These are phyloP conservation scores for Ceyx cyanopectus DNA, from an alignment of 2,113 vertebrate genomes.

Conservation along the genomic window DNA sequence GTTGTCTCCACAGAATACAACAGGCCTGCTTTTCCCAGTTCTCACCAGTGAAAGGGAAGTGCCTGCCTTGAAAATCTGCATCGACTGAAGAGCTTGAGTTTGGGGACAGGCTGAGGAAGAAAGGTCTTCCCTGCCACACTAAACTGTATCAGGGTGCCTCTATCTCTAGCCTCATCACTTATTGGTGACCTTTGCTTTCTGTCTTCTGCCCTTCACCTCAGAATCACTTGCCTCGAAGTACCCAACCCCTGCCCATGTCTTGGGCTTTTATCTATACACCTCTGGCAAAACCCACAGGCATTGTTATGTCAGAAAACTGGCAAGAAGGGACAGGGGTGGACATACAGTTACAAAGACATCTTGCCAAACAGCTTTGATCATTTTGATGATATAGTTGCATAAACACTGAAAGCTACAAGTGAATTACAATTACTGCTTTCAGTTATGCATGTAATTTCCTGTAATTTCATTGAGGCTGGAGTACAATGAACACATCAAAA, in stretches of 20 bases:
- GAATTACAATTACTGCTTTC: not conserved
- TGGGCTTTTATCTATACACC: not conserved
- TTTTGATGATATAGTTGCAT: not conserved
- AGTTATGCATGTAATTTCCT: slow-evolving; percentile 12
- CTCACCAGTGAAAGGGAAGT: not conserved
- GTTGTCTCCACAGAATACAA: not conserved
- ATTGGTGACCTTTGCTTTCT: not conserved
- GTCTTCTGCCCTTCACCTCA: not conserved
- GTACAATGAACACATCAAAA: not conserved
- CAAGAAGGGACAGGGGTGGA: not conserved
- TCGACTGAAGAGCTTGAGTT: not conserved
- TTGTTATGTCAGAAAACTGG: not conserved
- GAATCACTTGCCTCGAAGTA: not conserved
- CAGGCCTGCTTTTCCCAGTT: not conserved
- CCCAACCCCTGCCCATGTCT: not conserved
- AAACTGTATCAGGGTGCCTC: not conserved
- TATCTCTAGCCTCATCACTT: not conserved
- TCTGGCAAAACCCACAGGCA: not conserved
- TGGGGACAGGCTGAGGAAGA: not conserved
- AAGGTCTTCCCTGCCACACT: not conserved
- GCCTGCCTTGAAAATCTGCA: not conserved
- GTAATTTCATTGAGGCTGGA: not conserved
- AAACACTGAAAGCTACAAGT: not conserved
- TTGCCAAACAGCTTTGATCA: not conserved
- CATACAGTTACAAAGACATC: not conserved